Conservation (phyloP, 2,113 vertebrate genomes). For the Engraulis encrasicolus region DNA sequence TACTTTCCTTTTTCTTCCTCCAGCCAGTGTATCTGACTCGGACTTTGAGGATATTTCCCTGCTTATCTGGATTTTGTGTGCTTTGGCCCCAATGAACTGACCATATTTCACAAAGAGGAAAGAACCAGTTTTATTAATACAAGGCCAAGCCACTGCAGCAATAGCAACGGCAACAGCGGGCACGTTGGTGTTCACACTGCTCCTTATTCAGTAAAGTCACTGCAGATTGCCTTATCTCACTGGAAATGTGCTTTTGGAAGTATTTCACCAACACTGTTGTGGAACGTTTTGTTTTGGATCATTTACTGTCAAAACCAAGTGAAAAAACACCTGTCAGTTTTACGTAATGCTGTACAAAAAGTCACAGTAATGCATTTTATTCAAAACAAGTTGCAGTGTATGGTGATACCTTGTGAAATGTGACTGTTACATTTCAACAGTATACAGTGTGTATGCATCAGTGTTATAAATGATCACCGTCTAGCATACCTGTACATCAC, state of each 20-base stretch:
- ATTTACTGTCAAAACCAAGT: too few relatives aligned
- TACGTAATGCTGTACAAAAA: too few relatives aligned
- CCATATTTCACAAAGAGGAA: not conserved
- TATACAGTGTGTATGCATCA: not conserved
- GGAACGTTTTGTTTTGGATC: too few relatives aligned
- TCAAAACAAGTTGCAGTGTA: too few relatives aligned
- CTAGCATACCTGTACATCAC: too few relatives aligned
- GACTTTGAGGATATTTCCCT: conserved; percentile 4
- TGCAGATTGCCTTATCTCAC: not conserved
- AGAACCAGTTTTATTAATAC: not conserved
- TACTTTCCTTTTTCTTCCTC: conserved; percentile 70
- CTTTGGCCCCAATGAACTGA: not conserved
- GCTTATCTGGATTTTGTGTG: conserved; percentile 17
- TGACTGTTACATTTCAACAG: too few relatives aligned
- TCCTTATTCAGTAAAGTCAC: not conserved
- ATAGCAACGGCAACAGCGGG: too few relatives aligned
- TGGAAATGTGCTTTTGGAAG: not conserved
- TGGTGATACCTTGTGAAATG: too few relatives aligned
- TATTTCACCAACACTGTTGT: too few relatives aligned
- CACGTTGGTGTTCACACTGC: not conserved
- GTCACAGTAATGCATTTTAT: too few relatives aligned
- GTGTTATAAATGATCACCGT: not conserved
- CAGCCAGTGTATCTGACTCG: conserved; percentile 65
- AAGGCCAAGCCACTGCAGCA: not conserved
- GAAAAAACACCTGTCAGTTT: too few relatives aligned